Evolutionary conservation across 2,797 vertebrate species (phyloP).

Genomic region (Babyrousa celebensis): DNA sequence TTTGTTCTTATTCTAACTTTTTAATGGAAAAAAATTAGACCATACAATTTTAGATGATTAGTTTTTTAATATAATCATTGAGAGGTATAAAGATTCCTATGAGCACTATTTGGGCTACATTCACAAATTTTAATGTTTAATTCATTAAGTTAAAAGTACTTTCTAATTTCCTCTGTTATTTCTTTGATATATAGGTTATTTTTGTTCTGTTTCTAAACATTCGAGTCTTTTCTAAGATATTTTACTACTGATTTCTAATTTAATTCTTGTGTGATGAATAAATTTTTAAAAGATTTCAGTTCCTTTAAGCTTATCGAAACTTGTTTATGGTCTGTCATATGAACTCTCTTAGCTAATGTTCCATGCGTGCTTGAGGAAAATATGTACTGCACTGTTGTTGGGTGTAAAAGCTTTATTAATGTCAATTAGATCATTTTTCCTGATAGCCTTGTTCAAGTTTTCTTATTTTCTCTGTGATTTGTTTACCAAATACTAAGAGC

Average conservation of each 20-base stretch:
- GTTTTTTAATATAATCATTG: slow-evolving; percentile 17
- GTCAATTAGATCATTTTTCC: neutral
- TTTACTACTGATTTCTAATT: neutral
- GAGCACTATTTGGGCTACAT: neutral
- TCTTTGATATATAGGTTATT: neutral
- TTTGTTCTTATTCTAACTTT: neutral
- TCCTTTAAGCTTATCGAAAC: neutral
- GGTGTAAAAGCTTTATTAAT: neutral
- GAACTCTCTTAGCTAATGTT: neutral
- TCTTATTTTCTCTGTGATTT: neutral
- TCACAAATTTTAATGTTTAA: neutral
- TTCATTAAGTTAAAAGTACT: neutral
- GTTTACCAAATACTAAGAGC: neutral
- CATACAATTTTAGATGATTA: neutral
- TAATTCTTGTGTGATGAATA: neutral
- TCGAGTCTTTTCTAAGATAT: neutral
- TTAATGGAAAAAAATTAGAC: neutral
- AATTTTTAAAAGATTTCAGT: neutral
- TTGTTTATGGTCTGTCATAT: neutral
- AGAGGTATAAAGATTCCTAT: neutral
- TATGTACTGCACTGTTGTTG: neutral
- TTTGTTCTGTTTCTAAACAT: neutral
- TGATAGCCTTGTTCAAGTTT: neutral
- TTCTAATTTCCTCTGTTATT: slow-evolving; percentile 13
- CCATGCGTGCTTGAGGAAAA: neutral